Evolutionary conservation across 2,113 vertebrate species (phyloP), one percentile per base, ranked within the genome.

Genomic region (Pelodiscus sinensis): DNA sequence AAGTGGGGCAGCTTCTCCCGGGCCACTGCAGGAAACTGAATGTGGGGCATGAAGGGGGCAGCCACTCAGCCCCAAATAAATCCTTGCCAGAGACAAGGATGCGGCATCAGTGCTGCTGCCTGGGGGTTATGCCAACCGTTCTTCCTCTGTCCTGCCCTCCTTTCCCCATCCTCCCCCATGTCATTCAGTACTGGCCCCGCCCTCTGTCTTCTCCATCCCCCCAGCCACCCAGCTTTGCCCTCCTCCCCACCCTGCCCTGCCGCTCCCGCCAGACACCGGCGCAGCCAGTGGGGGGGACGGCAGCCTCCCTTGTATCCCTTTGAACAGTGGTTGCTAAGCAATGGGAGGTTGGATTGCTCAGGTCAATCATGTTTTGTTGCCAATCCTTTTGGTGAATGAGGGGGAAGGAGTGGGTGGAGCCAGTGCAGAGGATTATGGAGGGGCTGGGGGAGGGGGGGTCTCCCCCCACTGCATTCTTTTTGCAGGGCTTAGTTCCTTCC

Each of bases 311-410:
- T 93, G 94, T 94, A 86, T 92, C 93, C 87, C 81, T 81, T 87
- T 94, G 87, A 95, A 95, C 90, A 91, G 25, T 31, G 25, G 98
- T 98, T 98, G 98, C 98, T 97, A 97, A 92, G 97, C 91, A 65
- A 95, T 92, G 51, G 93, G 95, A 96, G 97, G 96, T 96, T 90
- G 95, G 85, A 92, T 94, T 95, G 94, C 15, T 18, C 86, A 85
- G 96, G 84, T 85, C 95, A 68, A 94, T 71, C 8, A 84, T 15
- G 90, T 92, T 97, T 96, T 98, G 97, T 98, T 97, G 94, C 92
- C 96, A 44, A 91, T 82, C 31, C 86, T 4, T 31, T 81, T 2
- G 55, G 80, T 50, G 89, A 90, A 60, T 65, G 91, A 90, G 95
- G 89, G 93, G 94, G 94, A 93, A 25, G 94, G 92, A 24, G 19